These are phyloP conservation scores for Pseudopodoces humilis DNA, from an alignment of 2,113 vertebrate species.

Conservation along the genomic window DNA sequence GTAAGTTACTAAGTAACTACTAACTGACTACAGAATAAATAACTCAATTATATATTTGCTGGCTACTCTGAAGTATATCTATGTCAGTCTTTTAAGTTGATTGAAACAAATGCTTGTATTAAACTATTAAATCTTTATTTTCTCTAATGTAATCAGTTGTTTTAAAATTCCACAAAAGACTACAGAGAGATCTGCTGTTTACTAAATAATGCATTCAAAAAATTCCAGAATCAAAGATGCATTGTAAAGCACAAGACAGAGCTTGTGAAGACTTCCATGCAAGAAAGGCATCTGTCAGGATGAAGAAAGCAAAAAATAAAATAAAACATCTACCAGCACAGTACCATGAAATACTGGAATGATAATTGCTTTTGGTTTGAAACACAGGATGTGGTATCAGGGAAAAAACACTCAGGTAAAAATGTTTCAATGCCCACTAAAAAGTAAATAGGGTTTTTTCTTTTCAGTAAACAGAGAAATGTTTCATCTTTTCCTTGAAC, in stretches of 20 bases:
- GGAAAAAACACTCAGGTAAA: conserved; percentile 11
- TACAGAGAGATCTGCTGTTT: conserved; percentile 10
- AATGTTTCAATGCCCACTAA: background rate
- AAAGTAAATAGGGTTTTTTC: conserved; percentile 36
- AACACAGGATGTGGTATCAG: background rate
- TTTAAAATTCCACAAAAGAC: background rate
- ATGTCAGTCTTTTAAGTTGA: background rate
- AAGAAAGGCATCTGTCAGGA: conserved; percentile 6
- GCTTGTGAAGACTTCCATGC: background rate
- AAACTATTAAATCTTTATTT: background rate
- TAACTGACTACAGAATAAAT: background rate
- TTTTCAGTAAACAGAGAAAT: conserved; percentile 43
- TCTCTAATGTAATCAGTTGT: background rate
- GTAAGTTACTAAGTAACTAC: background rate
- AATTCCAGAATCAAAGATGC: background rate
- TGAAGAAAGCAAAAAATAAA: background rate
- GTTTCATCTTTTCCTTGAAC: conserved; percentile 49
- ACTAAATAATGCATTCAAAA: background rate
- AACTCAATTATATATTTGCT: background rate
- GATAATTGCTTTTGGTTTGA: background rate
- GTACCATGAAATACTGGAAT: background rate
- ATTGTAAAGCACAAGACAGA: background rate
- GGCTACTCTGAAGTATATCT: background rate
- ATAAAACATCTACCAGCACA: background rate
- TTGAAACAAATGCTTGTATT: background rate